Conservation (phyloP, 2,113 vertebrate species). For the Pipa parva region DNA sequence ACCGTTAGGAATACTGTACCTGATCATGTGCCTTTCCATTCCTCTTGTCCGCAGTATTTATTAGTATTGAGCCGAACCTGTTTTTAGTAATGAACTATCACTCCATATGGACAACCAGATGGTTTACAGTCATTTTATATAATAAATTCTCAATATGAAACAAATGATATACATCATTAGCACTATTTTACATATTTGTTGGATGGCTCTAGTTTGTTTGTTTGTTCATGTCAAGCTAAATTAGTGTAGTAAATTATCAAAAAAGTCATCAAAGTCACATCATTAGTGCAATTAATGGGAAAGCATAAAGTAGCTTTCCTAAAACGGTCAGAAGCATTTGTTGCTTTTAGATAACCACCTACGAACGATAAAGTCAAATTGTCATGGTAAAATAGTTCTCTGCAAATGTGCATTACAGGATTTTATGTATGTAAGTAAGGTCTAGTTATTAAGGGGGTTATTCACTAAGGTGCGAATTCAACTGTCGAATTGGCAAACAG, state of each 20-base stretch:
- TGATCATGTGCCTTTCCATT: too few species aligned
- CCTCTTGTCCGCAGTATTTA: too few species aligned
- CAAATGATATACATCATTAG: slow-evolving; percentile 26
- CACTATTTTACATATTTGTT: slow-evolving; percentile 27
- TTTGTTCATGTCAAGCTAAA: slow-evolving; percentile 12
- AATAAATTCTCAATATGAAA: slow-evolving; percentile 31
- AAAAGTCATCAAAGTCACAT: slow-evolving; percentile 27
- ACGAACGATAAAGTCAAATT: not conserved
- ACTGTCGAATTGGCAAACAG: too few species aligned
- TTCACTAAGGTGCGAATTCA: not conserved
- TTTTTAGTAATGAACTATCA: not conserved
- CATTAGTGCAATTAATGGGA: slow-evolving; percentile 21
- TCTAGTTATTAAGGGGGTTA: not conserved
- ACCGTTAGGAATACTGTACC: too few species aligned
- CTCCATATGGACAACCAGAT: slow-evolving; percentile 30
- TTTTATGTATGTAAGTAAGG: not conserved
- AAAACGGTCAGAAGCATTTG: not conserved
- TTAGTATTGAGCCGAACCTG: slow-evolving; percentile 5
- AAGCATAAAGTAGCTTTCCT: slow-evolving; percentile 1
- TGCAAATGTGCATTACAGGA: slow-evolving; percentile 6
- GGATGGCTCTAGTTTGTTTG: slow-evolving; percentile 3
- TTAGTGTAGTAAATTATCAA: slow-evolving; percentile 22
- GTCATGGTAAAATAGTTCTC: not conserved
- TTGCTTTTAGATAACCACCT: not conserved
- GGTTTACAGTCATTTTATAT: slow-evolving; percentile 33